Conservation (phyloP, 2,797 vertebrate genomes). For the Bryconaethiops microstoma region DNA sequence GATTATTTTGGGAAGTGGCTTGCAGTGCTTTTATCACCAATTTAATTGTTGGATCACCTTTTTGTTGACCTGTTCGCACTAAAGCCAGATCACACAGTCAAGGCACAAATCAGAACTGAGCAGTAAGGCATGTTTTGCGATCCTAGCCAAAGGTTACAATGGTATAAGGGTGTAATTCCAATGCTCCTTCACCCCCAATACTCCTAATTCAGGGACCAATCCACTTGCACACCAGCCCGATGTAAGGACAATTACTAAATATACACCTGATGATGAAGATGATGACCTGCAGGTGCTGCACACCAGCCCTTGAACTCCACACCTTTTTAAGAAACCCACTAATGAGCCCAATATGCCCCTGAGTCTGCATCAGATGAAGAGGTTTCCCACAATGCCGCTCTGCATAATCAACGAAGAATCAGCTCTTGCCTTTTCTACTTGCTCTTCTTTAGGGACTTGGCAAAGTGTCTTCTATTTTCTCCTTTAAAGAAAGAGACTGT, state of each 20-base stretch:
- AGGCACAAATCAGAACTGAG: background rate
- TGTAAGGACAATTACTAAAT: background rate
- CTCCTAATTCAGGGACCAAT: background rate
- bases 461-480: background rate
- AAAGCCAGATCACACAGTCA: background rate
- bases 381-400: slow-evolving; percentile 47
- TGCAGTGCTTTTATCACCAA: too few species aligned
- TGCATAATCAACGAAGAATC: slow-evolving; percentile 55
- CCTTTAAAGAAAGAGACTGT: background rate
- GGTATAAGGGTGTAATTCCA: background rate
- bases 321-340: slow-evolving; percentile 31
- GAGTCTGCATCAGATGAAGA: slow-evolving; percentile 76
- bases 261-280: background rate
- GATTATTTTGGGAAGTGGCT: too few species aligned
- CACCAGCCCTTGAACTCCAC: slow-evolving; percentile 32
- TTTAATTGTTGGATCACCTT: background rate
- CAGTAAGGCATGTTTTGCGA: background rate
- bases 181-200: background rate
- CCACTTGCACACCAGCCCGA: slow-evolving; percentile 9
- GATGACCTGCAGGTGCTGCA: background rate
- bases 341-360: slow-evolving; percentile 45
- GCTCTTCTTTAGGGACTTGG: background rate
- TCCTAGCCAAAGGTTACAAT: background rate
- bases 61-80: background rate
- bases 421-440: slow-evolving; percentile 22